Evolutionary conservation across 1,140 invertebrate genomes (phyloP).

Genomic region (Probaryconus sp.): DNA sequence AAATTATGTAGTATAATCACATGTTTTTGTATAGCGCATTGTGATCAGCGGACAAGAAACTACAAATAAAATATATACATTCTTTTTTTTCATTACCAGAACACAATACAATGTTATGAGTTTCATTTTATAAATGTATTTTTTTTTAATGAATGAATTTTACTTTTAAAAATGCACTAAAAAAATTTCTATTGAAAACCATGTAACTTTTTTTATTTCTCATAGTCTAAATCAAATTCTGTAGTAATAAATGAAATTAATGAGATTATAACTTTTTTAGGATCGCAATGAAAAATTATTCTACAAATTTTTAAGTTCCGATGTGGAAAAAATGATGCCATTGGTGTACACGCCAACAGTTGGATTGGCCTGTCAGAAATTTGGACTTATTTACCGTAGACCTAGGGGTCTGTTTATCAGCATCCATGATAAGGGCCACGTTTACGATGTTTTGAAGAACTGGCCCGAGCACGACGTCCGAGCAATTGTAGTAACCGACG

Average conservation of each 20-base stretch:
- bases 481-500: conserved; percentile 96
- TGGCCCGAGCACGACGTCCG: conserved; percentile 94
- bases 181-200: too few relatives aligned
- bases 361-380: conserved; percentile 96
- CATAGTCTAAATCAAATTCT: conserved; percentile 5
- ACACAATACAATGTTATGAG: too few relatives aligned
- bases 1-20: conserved; percentile 14
- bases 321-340: conserved; percentile 93
- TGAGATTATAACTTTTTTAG: conserved; percentile 75
- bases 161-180: too few relatives aligned
- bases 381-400: conserved; percentile 94
- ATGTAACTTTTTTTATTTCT: conserved; percentile 12
- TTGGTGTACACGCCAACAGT: conserved; percentile 97
- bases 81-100: too few relatives aligned
- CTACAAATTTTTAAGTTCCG: conserved; percentile 92
- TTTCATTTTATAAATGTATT: too few relatives aligned
- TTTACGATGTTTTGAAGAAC: conserved; percentile 90
- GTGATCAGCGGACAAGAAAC: too few relatives aligned
- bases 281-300: conserved; percentile 95
- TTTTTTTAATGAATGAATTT: too few relatives aligned
- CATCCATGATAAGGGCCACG: conserved; percentile 95
- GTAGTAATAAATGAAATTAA: neutral
- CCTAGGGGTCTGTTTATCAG: conserved; percentile 97
- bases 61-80: too few relatives aligned
- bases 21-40: too few relatives aligned